A percentile compares a stretch with the other conserved stretches of the same genome.
Evolutionary conservation across 2,797 vertebrate species (phyloP).

Genomic region (Lates japonicus): DNA sequence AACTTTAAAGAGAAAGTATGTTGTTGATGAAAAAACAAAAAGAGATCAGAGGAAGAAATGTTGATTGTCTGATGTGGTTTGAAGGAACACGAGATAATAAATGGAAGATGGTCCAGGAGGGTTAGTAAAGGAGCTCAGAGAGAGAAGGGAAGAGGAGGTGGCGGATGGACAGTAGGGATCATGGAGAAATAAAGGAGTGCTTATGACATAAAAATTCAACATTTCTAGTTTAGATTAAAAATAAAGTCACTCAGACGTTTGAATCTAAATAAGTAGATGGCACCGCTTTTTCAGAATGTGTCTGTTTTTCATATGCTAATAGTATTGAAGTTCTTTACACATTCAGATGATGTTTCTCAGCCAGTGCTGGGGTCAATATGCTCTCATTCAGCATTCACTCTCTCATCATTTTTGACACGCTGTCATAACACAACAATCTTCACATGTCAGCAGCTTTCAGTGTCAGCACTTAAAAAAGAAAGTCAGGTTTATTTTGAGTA

Average conservation of each 20-base stretch:
- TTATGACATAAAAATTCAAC: background rate
- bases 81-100: slow-evolving; percentile 41
- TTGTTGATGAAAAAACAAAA: slow-evolving; percentile 63
- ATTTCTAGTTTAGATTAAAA: slow-evolving; percentile 10
- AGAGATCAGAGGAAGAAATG: slow-evolving; percentile 39
- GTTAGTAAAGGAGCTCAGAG: slow-evolving; percentile 12
- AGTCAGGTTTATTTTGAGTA: slow-evolving; percentile 9
- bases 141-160: background rate
- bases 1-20: slow-evolving; percentile 40
- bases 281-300: background rate
- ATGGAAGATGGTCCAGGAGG: slow-evolving; percentile 17
- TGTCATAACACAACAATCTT: slow-evolving; percentile 55
- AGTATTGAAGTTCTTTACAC: slow-evolving; percentile 28
- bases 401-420: slow-evolving; percentile 40
- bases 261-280: slow-evolving; percentile 5
- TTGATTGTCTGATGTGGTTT: slow-evolving; percentile 11
- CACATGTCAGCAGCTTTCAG: slow-evolving; percentile 40
- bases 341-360: slow-evolving; percentile 38
- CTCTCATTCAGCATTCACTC: slow-evolving; percentile 34
- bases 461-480: background rate
- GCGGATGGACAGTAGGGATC: background rate
- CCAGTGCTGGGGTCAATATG: slow-evolving; percentile 31
- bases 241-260: slow-evolving; percentile 19
- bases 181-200: background rate
- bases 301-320: slow-evolving; percentile 42